Conservation (phyloP, 2,113 vertebrate genomes). For the Mormoops blainvillei region DNA sequence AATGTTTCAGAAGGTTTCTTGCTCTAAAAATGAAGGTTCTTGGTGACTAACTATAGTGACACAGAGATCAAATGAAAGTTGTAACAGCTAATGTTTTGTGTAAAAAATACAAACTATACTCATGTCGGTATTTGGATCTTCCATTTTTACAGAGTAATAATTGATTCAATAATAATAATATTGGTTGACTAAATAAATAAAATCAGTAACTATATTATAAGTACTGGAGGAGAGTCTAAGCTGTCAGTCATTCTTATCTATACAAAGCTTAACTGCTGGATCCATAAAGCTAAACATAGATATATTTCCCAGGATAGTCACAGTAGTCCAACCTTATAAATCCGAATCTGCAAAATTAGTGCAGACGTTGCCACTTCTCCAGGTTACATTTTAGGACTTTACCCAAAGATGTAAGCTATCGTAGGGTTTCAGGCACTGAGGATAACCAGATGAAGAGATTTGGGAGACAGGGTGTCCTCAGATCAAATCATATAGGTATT, state of each 20-base stretch:
- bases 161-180: background rate
- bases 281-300: background rate
- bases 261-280: background rate
- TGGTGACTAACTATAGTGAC: background rate
- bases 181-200: conserved; percentile 3
- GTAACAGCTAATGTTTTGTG: background rate
- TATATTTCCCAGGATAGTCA: background rate
- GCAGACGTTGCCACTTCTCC: background rate
- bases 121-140: background rate
- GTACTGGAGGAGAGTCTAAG: background rate
- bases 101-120: background rate
- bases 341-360: background rate
- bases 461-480: background rate
- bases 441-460: background rate
- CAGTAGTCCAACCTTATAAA: background rate
- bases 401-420: background rate
- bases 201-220: background rate
- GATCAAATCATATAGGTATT: background rate
- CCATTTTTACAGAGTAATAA: background rate
- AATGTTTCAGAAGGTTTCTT: background rate
- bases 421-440: background rate
- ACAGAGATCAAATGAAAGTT: background rate
- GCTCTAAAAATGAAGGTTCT: background rate
- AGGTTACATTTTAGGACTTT: background rate
- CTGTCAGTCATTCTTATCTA: background rate